These are phyloP conservation scores for Notoglanidium macrostoma DNA, from an alignment of 2,797 vertebrate genomes.

Conservation along the genomic window DNA sequence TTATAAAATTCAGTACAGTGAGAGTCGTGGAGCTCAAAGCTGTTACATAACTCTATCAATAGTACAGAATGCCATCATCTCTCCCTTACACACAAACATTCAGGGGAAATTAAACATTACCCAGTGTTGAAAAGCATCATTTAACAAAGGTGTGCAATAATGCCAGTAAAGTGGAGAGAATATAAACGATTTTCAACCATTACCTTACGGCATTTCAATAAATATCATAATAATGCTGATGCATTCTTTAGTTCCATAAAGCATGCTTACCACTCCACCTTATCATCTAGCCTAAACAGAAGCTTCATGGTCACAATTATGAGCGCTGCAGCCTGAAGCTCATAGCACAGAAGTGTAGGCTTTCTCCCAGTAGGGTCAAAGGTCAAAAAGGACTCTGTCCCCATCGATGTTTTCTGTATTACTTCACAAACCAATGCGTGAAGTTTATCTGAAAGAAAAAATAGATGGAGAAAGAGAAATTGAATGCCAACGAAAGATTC, in stretches of 20 bases:
- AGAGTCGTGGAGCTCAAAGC: not conserved
- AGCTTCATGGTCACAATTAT: slow-evolving; percentile 87
- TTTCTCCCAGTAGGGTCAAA: slow-evolving; percentile 62
- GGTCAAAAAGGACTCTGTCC: slow-evolving; percentile 69
- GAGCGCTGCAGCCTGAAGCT: slow-evolving; percentile 82
- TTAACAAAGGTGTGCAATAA: not conserved
- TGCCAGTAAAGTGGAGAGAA: not conserved
- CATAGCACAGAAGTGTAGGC: slow-evolving; percentile 73
- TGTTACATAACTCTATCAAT: not conserved
- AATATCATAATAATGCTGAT: not conserved
- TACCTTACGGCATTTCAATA: not conserved
- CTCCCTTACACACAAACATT: not conserved
- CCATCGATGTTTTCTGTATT: slow-evolving; percentile 70
- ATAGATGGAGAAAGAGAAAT: not conserved
- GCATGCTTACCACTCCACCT: slow-evolving; percentile 81
- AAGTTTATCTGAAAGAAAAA: slow-evolving; percentile 77
- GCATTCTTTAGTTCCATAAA: not conserved
- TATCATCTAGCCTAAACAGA: slow-evolving; percentile 86
- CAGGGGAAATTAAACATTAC: not conserved
- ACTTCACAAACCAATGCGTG: slow-evolving; percentile 79
- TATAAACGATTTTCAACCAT: not conserved
- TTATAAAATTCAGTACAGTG: not conserved
- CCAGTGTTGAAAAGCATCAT: not conserved
- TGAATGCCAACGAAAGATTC: not conserved
- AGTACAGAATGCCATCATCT: not conserved